Conservation (phyloP, 2,888 invertebrate genomes). For the Pasiphila rectangulata region DNA sequence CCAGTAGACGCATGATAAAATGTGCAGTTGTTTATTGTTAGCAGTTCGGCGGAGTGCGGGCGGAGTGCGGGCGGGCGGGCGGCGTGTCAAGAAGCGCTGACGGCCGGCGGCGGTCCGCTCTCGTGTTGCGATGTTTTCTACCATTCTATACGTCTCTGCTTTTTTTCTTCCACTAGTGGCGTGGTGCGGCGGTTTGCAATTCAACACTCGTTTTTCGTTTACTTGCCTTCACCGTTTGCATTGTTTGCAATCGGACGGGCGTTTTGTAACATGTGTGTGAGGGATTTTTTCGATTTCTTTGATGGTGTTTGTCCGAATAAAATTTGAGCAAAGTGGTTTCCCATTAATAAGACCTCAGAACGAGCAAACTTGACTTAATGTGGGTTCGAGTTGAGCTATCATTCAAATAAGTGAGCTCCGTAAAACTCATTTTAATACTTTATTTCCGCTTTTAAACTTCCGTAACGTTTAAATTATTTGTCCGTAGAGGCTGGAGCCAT, state of each 20-base stretch:
- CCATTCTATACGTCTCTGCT: constrained; percentile 21
- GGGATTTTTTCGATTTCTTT: constrained; percentile 50
- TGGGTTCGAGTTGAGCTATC: constrained; percentile 62
- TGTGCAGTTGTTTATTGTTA: constrained; percentile 53
- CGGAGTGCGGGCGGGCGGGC: constrained; percentile 8
- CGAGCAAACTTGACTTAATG: constrained; percentile 55
- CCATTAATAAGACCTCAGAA: constrained; percentile 37
- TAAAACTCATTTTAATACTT: constrained; percentile 75
- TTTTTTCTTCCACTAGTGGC: constrained; percentile 43
- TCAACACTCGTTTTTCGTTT: constrained; percentile 60
- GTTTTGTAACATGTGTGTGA: constrained; percentile 52
- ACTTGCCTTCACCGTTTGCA: constrained; percentile 55
- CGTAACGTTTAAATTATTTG: constrained; percentile 75
- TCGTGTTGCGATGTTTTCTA: constrained; percentile 40
- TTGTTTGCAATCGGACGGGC: constrained; percentile 56
- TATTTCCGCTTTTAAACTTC: constrained; percentile 76
- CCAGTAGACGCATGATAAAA: constrained; percentile 51
- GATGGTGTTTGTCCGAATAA: constrained; percentile 42
- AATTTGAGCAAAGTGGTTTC: constrained; percentile 18
- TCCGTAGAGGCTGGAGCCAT: constrained; percentile 68
- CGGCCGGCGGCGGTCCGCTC: constrained; percentile 34
- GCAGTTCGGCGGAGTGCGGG: constrained; percentile 49
- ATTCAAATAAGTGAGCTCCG: constrained; percentile 64
- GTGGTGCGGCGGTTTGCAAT: constrained; percentile 48
- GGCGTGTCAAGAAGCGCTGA: constrained; percentile 54